Percentiles rank a stretch among this genome's conserved stretches.
phyloP scores from a whole-genome alignment of 2,113 vertebrate species.

The Ibidorhyncha struthersii region DNA sequence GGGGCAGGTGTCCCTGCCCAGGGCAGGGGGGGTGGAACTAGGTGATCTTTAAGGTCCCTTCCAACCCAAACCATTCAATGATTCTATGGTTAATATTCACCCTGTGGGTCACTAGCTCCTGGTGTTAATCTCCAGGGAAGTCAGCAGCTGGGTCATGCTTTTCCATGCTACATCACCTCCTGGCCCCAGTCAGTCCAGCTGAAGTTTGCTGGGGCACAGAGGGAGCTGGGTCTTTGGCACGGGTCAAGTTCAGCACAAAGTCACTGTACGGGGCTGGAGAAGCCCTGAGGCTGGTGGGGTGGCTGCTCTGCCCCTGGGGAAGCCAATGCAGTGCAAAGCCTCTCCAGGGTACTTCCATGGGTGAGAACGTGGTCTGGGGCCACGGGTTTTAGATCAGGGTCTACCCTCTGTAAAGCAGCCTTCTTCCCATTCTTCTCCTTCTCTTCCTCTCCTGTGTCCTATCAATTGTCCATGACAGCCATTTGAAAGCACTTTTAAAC shows the following conservation, averaged over 20 bases:
- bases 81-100: not conserved
- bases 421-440: not conserved
- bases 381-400: rapidly evolving
- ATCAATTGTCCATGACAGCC: not conserved
- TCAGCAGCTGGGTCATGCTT: rapidly evolving
- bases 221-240: rapidly evolving
- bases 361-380: rapidly evolving
- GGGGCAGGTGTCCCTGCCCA: no score
- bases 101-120: not conserved
- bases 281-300: no score
- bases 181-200: not conserved
- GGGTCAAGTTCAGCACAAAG: rapidly evolving
- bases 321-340: not conserved
- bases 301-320: not conserved
- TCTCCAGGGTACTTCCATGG: rapidly evolving
- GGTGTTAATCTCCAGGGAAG: not conserved
- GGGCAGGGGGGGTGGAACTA: no score
- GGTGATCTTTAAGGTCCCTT: not conserved
- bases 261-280: rapidly evolving
- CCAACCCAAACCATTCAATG: not conserved
- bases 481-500: not conserved
- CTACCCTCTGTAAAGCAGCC: no score
- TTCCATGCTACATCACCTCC: rapidly evolving
- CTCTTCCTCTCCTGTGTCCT: not conserved
- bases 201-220: not conserved